Conservation (phyloP, 2,797 vertebrate genomes). For the Spea hammondii region DNA sequence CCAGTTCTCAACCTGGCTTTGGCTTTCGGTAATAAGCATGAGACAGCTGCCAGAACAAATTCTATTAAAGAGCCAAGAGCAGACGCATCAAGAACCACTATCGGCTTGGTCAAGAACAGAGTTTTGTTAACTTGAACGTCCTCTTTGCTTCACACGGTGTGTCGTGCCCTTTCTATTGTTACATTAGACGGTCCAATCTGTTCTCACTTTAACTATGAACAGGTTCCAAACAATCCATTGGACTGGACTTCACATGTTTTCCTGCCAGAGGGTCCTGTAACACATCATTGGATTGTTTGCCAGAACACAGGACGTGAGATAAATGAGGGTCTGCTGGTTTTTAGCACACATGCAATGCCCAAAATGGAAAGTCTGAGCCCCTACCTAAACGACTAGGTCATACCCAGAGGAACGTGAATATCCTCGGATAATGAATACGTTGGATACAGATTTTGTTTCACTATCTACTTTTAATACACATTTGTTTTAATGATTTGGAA, state of each 20-base stretch:
- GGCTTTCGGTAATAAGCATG: no score
- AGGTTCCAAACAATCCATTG: neutral
- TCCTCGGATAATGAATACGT: neutral
- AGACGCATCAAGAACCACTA: no score
- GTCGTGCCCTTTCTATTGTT: no score
- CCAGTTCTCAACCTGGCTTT: no score
- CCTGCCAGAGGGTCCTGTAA: slow-evolving; percentile 25
- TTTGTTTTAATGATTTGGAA: neutral
- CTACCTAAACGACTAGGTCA: slow-evolving; percentile 14
- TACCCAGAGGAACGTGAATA: neutral
- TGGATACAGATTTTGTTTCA: slow-evolving; percentile 23
- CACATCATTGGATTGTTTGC: slow-evolving; percentile 21
- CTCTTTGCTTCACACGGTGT: no score
- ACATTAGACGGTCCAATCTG: no score
- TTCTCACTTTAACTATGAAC: neutral
- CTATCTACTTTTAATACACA: slow-evolving; percentile 14
- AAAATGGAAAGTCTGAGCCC: slow-evolving; percentile 22
- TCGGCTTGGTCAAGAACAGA: no score
- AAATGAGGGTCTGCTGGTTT: slow-evolving; percentile 21
- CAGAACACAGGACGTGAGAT: slow-evolving; percentile 27
- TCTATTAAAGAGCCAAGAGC: no score
- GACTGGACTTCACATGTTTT: neutral
- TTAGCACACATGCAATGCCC: slow-evolving; percentile 24
- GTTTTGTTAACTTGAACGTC: no score
- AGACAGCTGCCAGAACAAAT: no score